phyloP scores from a whole-genome alignment of 2,888 invertebrate species.

The Synergus umbraculus region DNA sequence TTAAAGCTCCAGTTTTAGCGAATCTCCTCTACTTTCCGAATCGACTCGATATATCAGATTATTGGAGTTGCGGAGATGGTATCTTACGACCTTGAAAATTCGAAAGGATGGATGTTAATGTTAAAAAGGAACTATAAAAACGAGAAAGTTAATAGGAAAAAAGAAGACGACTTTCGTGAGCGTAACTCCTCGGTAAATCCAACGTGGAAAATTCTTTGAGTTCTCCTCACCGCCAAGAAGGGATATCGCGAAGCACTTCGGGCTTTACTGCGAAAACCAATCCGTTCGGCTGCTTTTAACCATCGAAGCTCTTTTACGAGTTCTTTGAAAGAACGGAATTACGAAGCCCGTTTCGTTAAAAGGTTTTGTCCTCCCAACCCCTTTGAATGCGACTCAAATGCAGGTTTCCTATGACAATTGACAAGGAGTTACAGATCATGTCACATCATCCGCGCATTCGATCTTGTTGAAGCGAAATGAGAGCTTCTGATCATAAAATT shows the following conservation, averaged over 20 bases:
- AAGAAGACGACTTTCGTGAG: neutral
- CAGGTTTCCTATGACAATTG: conserved; percentile 2
- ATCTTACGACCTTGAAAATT: conserved; percentile 24
- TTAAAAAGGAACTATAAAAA: conserved; percentile 30
- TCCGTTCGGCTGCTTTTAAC: conserved; percentile 61
- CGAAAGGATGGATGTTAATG: conserved; percentile 25
- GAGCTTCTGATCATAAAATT: neutral
- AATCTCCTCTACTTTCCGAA: neutral
- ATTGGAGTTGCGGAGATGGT: neutral
- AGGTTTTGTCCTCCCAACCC: conserved; percentile 32
- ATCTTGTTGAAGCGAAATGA: neutral
- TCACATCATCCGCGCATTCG: neutral
- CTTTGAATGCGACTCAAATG: conserved; percentile 17
- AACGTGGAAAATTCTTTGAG: conserved; percentile 43
- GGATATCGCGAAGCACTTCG: conserved; percentile 57
- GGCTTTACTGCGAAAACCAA: conserved; percentile 67
- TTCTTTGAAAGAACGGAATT: conserved; percentile 58
- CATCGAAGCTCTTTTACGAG: conserved; percentile 62
- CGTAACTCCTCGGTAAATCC: conserved; percentile 9
- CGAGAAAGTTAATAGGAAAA: conserved; percentile 25
- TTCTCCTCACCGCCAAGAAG: conserved; percentile 52
- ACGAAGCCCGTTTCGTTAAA: conserved; percentile 46
- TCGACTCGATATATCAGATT: conserved; percentile 14
- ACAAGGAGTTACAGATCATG: neutral
- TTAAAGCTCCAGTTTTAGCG: conserved; percentile 17